Evolutionary conservation across 1,140 invertebrate genomes (phyloP).

Genomic region (Rhopalosiphum maidis): DNA sequence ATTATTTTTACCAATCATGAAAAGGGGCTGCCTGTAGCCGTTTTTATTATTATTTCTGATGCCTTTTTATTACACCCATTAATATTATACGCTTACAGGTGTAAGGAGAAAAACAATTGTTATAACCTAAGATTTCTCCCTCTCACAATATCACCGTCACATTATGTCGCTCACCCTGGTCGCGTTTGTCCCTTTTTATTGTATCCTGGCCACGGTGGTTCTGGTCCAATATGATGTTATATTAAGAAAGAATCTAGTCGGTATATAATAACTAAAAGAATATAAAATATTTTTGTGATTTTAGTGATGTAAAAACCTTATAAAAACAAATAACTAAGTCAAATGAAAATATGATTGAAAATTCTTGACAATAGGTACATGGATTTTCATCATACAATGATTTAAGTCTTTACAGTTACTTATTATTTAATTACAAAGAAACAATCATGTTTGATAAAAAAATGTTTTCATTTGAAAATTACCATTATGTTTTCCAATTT

Average conservation of each 20-base stretch:
- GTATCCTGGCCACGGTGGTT: neutral
- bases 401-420: no score
- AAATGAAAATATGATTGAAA: neutral
- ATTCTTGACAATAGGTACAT: neutral
- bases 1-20: neutral
- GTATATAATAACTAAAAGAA: neutral
- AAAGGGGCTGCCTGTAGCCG: neutral
- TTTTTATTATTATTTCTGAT: constrained; percentile 9
- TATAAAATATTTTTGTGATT: neutral
- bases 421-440: no score
- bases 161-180: neutral
- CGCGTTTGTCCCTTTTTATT: neutral
- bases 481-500: no score
- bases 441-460: no score
- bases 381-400: no score
- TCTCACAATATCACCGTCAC: neutral
- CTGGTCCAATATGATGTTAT: neutral
- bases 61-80: neutral
- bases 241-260: neutral
- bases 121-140: neutral
- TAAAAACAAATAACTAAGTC: neutral
- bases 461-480: no score
- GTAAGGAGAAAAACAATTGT: neutral
- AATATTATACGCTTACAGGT: neutral
- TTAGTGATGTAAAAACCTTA: neutral